phyloP scores from a whole-genome alignment of 2,888 invertebrate genomes.

The Chydorus sphaericus region DNA sequence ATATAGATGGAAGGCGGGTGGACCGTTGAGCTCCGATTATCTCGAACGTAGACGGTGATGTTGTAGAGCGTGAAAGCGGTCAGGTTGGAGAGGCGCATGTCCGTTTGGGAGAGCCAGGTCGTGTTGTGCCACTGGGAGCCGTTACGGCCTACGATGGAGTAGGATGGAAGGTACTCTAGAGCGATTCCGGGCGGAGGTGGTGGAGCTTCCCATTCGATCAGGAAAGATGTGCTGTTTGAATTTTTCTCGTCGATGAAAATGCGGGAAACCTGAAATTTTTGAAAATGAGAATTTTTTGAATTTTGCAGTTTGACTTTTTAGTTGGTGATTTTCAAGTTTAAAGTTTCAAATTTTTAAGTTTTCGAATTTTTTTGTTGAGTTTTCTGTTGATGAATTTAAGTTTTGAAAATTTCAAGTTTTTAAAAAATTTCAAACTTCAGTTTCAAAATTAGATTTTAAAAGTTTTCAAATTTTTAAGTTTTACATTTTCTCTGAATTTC shows the following conservation, averaged over 20 bases:
- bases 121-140: conserved; percentile 39
- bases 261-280: background rate
- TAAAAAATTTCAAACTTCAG: background rate
- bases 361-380: background rate
- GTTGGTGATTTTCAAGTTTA: background rate
- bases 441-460: background rate
- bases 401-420: no score
- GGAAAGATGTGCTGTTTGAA: conserved; percentile 45
- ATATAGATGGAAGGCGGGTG: conserved; percentile 49
- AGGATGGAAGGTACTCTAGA: conserved; percentile 51
- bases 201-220: conserved; percentile 47
- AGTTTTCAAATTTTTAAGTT: background rate
- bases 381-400: no score
- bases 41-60: conserved; percentile 56
- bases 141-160: conserved; percentile 7
- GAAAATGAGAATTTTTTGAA: background rate
- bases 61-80: conserved; percentile 60
- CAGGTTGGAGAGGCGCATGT: conserved; percentile 44
- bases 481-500: no score
- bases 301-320: background rate
- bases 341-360: background rate
- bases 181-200: conserved; percentile 27
- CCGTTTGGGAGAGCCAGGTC: conserved; percentile 45
- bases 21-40: conserved; percentile 34
- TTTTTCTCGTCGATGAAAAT: conserved; percentile 47